A percentile compares a stretch with the other conserved stretches of the same genome.
Evolutionary conservation across 2,113 vertebrate genomes (phyloP).

Genomic region (Vidua chalybeata): DNA sequence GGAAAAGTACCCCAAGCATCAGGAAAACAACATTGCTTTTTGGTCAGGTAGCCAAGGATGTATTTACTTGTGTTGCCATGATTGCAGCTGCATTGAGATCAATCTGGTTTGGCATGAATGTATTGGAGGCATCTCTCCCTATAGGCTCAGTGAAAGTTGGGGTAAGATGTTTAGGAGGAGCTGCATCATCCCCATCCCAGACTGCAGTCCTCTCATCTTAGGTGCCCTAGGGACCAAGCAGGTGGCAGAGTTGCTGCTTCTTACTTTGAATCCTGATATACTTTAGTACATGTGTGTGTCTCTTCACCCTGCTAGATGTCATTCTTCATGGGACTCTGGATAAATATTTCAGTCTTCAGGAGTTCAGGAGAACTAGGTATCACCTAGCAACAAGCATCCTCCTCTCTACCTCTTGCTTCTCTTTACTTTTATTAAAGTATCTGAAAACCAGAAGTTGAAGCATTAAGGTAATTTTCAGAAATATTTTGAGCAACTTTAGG

Average conservation of each 20-base stretch:
- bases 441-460: conserved; percentile 44
- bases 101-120: background rate
- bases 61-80: accelerated
- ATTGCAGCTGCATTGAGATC: accelerated
- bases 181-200: background rate
- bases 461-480: conserved; percentile 62
- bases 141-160: background rate
- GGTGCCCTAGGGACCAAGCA: background rate
- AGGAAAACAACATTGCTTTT: background rate
- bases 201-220: background rate
- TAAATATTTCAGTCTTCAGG: conserved; percentile 62
- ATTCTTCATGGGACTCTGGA: background rate
- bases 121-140: background rate
- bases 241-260: background rate
- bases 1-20: background rate
- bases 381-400: conserved; percentile 69
- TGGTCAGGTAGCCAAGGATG: background rate
- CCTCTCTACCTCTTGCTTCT: conserved; percentile 26
- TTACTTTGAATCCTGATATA: background rate
- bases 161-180: background rate
- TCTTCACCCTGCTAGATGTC: background rate
- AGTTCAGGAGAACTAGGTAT: conserved; percentile 62
- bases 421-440: conserved; percentile 65
- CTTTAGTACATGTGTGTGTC: background rate
- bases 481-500: conserved; percentile 59